Evolutionary conservation across 2,797 vertebrate species (phyloP), one percentile per base, ranked within the genome.

Genomic region (Galagoides demidoff): DNA sequence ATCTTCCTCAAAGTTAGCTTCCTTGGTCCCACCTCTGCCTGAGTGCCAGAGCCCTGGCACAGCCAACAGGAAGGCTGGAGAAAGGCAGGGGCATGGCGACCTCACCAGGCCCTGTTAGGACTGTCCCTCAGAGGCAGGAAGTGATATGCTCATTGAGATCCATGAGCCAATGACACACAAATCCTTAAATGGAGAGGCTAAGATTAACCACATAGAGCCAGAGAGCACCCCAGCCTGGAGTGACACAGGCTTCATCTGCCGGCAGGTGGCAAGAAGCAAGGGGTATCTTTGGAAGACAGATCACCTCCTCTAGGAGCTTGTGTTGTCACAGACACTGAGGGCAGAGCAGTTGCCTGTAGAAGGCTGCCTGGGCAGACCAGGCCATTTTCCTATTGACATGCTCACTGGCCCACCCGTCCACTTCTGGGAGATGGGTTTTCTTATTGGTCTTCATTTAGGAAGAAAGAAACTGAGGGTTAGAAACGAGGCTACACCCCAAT

Each of bases 121-220:
- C 12, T n/a, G 5, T 14, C 55, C 43, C 22, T 81, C 27, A 25
- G 59, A 43, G 77, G 34, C 17, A 45, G 29, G 25, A 74, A 87
- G 20, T 23, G 20, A 81, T 23, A 27, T 66, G 45, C 11, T 61
- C 81, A 43, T 78, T 31, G 25, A 49, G 8, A 78, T 14, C 45
- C 86, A 25, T 37, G 88, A 95, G 89, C 63, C 78, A 59, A 5
- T 71, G 71, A 43, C 66, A 22, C 16, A 2, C 34, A 91, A 78
- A 92, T 78, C 29, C 29, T 84, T 87, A 95, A 95, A 31, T 59
- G 76, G 79, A 76, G 83, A 78, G 85, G 91, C 85, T 73, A 64
- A 71, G 34, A 92, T 27, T 95, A 94, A 68, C 61, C 76, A 63
- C 70, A 5, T 45, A 77, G 52, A 95, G 37, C 34, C 70, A 90